Evolutionary conservation across 2,888 invertebrate species (phyloP).

Genomic region (Toxonevra muliebris): DNA sequence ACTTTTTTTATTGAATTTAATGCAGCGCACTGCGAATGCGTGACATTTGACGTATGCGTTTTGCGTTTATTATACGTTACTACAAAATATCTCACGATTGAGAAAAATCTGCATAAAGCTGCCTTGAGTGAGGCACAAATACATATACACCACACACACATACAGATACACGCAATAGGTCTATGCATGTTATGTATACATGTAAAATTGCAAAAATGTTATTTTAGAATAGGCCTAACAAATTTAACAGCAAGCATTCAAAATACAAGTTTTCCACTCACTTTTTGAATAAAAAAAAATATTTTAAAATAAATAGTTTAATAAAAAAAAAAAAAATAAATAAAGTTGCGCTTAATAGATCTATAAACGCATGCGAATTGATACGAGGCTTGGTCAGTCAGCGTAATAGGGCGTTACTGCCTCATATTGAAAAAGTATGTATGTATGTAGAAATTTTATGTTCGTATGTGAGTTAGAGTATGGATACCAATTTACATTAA

Average conservation of each 20-base stretch:
- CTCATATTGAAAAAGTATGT: no score
- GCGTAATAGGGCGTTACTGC: no score
- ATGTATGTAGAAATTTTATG: no score
- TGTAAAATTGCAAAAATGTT: constrained; percentile 17
- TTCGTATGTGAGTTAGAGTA: no score
- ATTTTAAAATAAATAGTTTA: constrained; percentile 45
- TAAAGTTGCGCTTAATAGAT: constrained; percentile 2
- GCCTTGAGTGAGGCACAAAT: constrained; percentile 33
- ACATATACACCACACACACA: constrained; percentile 10
- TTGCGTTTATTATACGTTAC: constrained; percentile 32
- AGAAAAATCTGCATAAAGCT: constrained; percentile 40
- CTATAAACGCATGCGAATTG: no score
- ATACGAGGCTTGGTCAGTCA: no score
- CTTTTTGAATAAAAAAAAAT: constrained; percentile 33
- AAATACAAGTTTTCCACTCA: constrained; percentile 31
- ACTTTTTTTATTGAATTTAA: constrained; percentile 2
- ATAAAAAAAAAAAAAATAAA: constrained; percentile 10
- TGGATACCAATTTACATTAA: no score
- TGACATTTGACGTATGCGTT: constrained; percentile 40
- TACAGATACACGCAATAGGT: background rate
- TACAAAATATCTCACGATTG: constrained; percentile 38
- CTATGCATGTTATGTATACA: background rate
- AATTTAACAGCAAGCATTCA: background rate
- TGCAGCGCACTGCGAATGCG: constrained; percentile 31
- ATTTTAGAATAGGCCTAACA: constrained; percentile 1